Evolutionary conservation across 2,888 invertebrate genomes (phyloP).

Genomic region (Apoderus coryli): DNA sequence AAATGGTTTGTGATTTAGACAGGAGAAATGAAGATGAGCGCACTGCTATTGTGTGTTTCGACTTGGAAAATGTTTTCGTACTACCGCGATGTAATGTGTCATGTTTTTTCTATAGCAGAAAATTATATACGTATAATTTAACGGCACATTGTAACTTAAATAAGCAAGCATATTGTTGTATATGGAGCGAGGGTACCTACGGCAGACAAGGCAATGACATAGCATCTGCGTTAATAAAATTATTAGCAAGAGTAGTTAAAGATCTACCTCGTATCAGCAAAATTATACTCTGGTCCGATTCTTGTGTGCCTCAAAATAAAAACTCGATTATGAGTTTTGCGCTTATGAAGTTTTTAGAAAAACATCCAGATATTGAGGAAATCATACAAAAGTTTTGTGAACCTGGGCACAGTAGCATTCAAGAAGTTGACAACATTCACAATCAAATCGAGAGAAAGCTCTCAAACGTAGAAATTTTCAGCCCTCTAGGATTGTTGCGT

Average conservation of each 20-base stretch:
- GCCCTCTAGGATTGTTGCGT: too few relatives aligned
- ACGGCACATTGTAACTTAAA: slow-evolving; percentile 4
- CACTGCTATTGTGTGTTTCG: slow-evolving; percentile 5
- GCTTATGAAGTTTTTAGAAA: slow-evolving; percentile 6
- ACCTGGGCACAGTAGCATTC: slow-evolving; percentile 8
- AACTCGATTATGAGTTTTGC: slow-evolving; percentile 7
- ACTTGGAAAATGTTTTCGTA: slow-evolving; percentile 5
- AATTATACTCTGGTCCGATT: slow-evolving; percentile 9
- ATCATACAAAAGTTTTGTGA: slow-evolving; percentile 8
- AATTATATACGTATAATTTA: too few relatives aligned
- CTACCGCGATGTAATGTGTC: too few relatives aligned
- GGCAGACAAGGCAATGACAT: slow-evolving; percentile 2
- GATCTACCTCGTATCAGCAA: slow-evolving; percentile 4
- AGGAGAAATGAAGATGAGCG: too few relatives aligned
- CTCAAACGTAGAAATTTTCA: too few relatives aligned
- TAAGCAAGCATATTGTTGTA: slow-evolving; percentile 2
- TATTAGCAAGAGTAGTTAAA: too few relatives aligned
- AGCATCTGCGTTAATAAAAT: slow-evolving; percentile 5
- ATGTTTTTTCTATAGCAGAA: too few relatives aligned
- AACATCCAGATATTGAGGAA: slow-evolving; percentile 3
- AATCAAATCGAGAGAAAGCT: too few relatives aligned
- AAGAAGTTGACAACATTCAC: slow-evolving; percentile 9
- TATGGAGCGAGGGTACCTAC: slow-evolving; percentile 5
- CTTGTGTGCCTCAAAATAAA: slow-evolving; percentile 10
- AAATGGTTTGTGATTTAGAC: too few relatives aligned